These are phyloP conservation scores for Prinia subflava DNA, from an alignment of 2,113 vertebrate genomes.

Conservation along the genomic window DNA sequence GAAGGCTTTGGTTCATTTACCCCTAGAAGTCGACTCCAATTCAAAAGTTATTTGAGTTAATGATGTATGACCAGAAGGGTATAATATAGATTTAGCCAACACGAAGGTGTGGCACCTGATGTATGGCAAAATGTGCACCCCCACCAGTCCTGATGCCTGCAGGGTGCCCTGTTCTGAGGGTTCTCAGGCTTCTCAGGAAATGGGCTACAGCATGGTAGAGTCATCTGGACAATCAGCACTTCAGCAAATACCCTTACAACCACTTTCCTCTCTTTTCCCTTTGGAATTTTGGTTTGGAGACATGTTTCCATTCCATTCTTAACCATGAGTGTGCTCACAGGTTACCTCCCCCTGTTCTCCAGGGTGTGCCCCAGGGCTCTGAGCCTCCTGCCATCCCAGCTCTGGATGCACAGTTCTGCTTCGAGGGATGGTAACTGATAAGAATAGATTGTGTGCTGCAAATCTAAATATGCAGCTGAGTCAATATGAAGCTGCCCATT, in stretches of 20 bases:
- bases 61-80: not conserved
- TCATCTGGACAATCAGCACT: not conserved
- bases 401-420: not conserved
- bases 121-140: not conserved
- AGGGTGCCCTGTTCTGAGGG: accelerated
- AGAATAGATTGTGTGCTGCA: not conserved
- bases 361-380: not conserved
- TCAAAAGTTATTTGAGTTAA: constrained; percentile 24
- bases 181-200: not conserved
- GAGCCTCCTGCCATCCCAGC: not conserved
- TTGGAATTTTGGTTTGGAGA: not conserved
- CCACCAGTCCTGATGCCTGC: not conserved
- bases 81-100: not conserved
- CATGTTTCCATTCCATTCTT: not conserved
- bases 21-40: not conserved
- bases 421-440: not conserved
- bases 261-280: not conserved
- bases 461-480: not conserved
- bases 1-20: constrained; percentile 24
- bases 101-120: accelerated
- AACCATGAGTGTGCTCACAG: not conserved
- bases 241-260: not conserved
- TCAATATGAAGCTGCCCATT: not conserved
- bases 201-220: not conserved
- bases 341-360: not conserved